Percentiles rank a stretch among this genome's conserved stretches.
Evolutionary conservation across 2,797 vertebrate species (phyloP).

Genomic region (Ctenopoma multispine): DNA sequence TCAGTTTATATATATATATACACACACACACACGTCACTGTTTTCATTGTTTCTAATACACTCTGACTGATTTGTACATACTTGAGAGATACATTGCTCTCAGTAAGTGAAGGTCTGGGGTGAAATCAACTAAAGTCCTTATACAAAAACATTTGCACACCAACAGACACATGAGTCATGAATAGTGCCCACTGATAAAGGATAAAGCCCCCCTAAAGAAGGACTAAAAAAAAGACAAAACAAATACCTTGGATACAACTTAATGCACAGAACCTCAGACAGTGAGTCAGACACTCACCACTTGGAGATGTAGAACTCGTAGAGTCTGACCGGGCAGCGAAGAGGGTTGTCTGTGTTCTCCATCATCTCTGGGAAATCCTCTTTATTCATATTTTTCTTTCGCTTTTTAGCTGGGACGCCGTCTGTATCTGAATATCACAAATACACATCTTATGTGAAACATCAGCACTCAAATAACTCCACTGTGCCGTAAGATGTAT

Average conservation of each 20-base stretch:
- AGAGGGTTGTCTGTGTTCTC: constrained; percentile 93
- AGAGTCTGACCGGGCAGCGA: constrained; percentile 93
- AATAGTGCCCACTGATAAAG: not conserved
- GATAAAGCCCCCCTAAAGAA: no score
- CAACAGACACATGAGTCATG: no score
- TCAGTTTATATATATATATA: no score
- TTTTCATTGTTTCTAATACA: no score
- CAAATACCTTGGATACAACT: not conserved
- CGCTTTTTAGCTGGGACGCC: constrained; percentile 86
- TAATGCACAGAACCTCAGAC: not conserved
- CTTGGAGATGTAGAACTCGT: constrained; percentile 96
- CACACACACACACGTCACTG: no score
- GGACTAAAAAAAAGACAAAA: no score
- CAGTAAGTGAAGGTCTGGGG: no score
- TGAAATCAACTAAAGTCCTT: no score
- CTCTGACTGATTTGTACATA: no score
- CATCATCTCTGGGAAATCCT: constrained; percentile 88
- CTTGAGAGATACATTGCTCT: no score
- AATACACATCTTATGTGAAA: not conserved
- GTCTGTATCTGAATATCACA: constrained; percentile 58
- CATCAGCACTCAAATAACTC: not conserved
- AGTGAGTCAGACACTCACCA: constrained; percentile 82
- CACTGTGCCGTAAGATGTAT: not conserved
- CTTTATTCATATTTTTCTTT: constrained; percentile 83
- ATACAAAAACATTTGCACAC: no score